Conservation (phyloP, 2,888 invertebrate species). For the Conops quadrifasciatus region DNA sequence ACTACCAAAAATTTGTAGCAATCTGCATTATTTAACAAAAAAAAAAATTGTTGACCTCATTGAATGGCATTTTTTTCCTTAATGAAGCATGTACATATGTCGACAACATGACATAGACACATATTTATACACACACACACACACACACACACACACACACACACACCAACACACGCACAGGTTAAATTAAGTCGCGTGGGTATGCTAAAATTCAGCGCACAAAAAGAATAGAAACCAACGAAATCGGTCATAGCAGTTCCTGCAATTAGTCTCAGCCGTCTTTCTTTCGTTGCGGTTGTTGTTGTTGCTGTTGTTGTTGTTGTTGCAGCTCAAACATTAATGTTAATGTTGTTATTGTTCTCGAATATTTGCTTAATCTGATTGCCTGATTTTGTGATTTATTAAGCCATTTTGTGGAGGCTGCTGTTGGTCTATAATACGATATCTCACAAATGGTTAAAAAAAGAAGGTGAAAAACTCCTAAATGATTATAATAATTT, state of each 20-base stretch:
- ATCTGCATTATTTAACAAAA: background rate
- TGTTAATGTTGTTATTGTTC: background rate
- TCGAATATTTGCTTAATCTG: constrained; percentile 1
- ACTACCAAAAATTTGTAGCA: background rate
- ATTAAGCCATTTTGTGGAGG: constrained; percentile 7
- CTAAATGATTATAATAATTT: too few species aligned
- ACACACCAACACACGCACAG: background rate
- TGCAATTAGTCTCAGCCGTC: constrained; percentile 1
- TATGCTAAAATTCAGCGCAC: background rate
- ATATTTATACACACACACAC: background rate
- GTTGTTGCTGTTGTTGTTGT: background rate
- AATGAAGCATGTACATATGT: too few species aligned
- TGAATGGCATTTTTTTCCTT: background rate
- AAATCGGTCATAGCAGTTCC: background rate
- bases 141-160: background rate
- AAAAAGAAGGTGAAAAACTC: too few species aligned
- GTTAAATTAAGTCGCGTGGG: background rate
- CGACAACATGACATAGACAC: background rate
- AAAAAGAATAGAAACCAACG: background rate
- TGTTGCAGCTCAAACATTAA: background rate
- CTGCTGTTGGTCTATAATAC: background rate
- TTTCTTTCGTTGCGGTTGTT: background rate
- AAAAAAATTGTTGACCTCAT: background rate
- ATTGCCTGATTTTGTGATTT: constrained; percentile 8
- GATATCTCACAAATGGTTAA: too few species aligned